phyloP scores from a whole-genome alignment of 2,888 invertebrate species.

The Heliconius cydno region DNA sequence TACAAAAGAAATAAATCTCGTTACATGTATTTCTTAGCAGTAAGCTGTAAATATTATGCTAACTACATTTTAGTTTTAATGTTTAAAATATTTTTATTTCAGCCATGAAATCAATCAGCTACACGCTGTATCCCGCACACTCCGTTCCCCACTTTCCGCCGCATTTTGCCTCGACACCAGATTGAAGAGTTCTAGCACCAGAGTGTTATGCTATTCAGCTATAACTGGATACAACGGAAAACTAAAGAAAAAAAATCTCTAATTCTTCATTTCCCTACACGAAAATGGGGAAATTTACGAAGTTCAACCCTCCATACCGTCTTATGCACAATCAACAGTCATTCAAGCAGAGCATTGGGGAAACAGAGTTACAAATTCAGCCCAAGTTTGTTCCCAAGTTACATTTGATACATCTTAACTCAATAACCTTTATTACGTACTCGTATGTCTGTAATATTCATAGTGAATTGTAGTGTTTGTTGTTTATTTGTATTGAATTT shows the following conservation, averaged over 20 bases:
- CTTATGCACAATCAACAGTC: constrained; percentile 68
- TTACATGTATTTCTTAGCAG: background rate
- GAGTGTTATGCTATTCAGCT: too few relatives aligned
- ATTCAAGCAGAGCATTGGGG: constrained; percentile 66
- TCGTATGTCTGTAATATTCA: constrained; percentile 36
- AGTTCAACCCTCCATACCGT: background rate
- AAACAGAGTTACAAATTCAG: constrained; percentile 65
- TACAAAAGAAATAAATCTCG: background rate
- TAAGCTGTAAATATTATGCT: background rate
- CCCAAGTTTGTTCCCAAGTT: constrained; percentile 62
- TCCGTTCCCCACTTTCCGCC: too few relatives aligned
- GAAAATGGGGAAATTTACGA: constrained; percentile 4
- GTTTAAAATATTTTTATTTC: too few relatives aligned
- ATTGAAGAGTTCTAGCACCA: too few relatives aligned
- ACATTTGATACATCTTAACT: constrained; percentile 70
- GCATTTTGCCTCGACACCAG: too few relatives aligned
- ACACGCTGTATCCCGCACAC: too few relatives aligned
- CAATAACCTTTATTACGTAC: constrained; percentile 52
- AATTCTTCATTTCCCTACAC: background rate
- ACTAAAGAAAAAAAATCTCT: background rate
- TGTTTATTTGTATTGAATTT: constrained; percentile 17
- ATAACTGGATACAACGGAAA: too few relatives aligned
- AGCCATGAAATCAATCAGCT: too few relatives aligned
- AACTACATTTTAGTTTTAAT: background rate
- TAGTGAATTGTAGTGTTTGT: constrained; percentile 9